Base-by-base conservation (phyloP, 1,140 invertebrate species). In the Camponotus floridanus region DNA sequence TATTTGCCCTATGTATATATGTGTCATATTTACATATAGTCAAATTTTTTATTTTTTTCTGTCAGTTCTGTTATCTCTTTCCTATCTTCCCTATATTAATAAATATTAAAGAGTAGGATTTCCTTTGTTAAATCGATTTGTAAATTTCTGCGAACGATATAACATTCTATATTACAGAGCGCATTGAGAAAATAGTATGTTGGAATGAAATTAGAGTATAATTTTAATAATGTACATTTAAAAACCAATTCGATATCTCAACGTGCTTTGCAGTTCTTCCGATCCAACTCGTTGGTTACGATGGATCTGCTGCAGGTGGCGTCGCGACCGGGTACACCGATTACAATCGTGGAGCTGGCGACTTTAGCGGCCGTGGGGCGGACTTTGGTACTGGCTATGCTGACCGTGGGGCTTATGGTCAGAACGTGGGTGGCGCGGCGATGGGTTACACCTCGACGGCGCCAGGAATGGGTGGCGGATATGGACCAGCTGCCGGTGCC, bases 371-470 rank as follows among this genome's bases (percentile, higher is more conserved):
- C 85, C 91, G 94, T 64, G 93, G 93, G 7, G 76, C 89, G n/a
- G 94, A 94, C 85, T 94, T 93, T 39, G 89, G 92, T 9, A 92
- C 93, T 18, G 93, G 94, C 45, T 95, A 95, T 57, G 92, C 92
- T 3, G 94, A 95, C 48, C 92, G 94, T 55, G 94, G 93, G 7
- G 94, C 88, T 0, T 95, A 95, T 21, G 93, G 94, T 3, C 95
- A 95, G 68, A 90, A 90, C 51, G 92, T 94, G 42, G 93, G 94
- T 13, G 92, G 92, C 3, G 93, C 93, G 26, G 90, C 91, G 3
- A 95, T 95, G 94, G 94, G 94, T 18, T 95, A 95, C 85, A 93
- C 93, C 1, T 94, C 94, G 0, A 90, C 92, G 0, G 92, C 93
- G 3, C 93, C 93, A 15, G 93, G 93, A 6, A 95, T 95, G 94